A percentile compares a stretch with the other conserved stretches of the same genome.
These are phyloP conservation scores for Apomyelois bistriatella DNA, from an alignment of 2,888 invertebrate genomes.

Conservation along the genomic window DNA sequence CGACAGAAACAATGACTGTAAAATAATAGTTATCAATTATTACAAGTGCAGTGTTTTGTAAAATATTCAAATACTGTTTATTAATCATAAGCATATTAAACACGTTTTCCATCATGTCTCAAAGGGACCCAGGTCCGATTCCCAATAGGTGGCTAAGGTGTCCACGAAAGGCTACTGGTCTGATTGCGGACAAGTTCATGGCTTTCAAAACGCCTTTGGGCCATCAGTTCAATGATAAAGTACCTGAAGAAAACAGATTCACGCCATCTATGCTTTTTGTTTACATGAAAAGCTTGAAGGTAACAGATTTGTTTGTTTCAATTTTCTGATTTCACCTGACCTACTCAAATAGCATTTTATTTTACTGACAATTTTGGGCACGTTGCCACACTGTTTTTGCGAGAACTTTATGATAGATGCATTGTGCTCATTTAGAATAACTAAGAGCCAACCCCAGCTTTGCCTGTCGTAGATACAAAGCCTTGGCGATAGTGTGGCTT, in stretches of 20 bases:
- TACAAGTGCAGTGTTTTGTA: background rate
- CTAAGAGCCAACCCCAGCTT: no score
- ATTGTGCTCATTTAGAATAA: no score
- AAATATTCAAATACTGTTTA: background rate
- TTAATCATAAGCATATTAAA: background rate
- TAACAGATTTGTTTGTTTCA: conserved; percentile 39
- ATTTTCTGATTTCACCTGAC: no score
- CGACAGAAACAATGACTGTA: background rate
- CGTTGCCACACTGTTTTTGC: no score
- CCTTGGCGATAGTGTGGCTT: no score
- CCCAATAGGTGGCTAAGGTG: conserved; percentile 94
- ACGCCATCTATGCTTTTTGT: conserved; percentile 92
- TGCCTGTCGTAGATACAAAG: no score
- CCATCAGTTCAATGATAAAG: conserved; percentile 88
- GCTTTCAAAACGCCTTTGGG: conserved; percentile 97
- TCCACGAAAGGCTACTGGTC: conserved; percentile 87
- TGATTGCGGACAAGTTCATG: conserved; percentile 91
- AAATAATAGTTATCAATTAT: background rate
- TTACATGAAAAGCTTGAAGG: conserved; percentile 87
- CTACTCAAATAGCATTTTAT: no score
- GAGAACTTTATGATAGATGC: no score
- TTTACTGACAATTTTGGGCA: no score
- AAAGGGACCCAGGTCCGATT: conserved; percentile 80
- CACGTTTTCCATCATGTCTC: conserved; percentile 45
- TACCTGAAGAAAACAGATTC: conserved; percentile 91